These are phyloP conservation scores for Patiria miniata DNA, from an alignment of 35 echinoderm and acorn worm genomes.

Conservation along the genomic window DNA sequence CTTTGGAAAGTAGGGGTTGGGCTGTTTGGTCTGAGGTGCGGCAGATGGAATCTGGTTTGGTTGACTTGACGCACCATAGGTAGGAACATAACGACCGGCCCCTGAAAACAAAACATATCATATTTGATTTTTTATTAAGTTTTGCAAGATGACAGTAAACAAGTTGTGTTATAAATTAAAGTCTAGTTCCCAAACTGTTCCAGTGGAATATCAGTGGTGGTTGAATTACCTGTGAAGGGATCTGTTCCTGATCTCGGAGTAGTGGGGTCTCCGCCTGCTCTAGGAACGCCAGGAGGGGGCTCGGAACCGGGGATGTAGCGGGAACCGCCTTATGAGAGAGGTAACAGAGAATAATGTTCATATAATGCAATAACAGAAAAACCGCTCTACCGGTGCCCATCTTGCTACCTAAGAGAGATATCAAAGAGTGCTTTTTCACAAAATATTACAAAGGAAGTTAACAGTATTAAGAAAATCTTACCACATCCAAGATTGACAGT, in stretches of 20 bases:
- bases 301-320: slow-evolving; percentile 82
- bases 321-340: slow-evolving; percentile 65
- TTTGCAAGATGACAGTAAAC: not conserved
- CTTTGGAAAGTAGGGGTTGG: slow-evolving; percentile 89
- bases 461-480: too few relatives aligned
- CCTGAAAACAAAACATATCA: slow-evolving; percentile 57
- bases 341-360: not conserved
- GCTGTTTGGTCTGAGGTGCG: slow-evolving; percentile 4
- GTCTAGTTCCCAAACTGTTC: not conserved
- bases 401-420: too few relatives aligned
- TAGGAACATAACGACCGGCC: slow-evolving; percentile 70
- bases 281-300: slow-evolving; percentile 35
- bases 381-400: too few relatives aligned
- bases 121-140: not conserved
- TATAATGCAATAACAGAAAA: too few relatives aligned
- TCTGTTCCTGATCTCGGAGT: slow-evolving; percentile 36
- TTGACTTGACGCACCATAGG: not conserved
- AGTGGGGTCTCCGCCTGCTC: not conserved
- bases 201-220: not conserved
- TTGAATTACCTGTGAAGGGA: slow-evolving; percentile 76
- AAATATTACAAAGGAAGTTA: too few relatives aligned
- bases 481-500: too few relatives aligned
- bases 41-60: not conserved
- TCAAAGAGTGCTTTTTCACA: too few relatives aligned
- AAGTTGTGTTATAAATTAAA: not conserved